Evolutionary conservation across 1,140 invertebrate genomes (phyloP).

Genomic region (Pachypeltis micranthus): DNA sequence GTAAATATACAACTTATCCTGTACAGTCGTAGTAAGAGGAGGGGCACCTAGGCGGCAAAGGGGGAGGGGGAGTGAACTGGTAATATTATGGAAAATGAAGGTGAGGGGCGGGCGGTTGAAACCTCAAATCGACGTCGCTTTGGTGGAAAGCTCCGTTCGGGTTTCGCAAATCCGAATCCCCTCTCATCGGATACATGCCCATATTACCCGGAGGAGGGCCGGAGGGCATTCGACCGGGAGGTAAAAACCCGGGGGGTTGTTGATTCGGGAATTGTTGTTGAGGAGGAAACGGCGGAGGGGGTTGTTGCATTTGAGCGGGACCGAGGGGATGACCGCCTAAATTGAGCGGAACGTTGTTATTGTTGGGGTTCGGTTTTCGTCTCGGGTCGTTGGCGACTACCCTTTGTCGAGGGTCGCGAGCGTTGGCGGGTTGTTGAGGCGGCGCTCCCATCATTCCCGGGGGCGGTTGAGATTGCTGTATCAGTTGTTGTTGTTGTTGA

Average conservation of each 20-base stretch:
- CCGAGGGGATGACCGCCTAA: no score
- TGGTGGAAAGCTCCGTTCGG: not conserved
- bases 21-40: not conserved
- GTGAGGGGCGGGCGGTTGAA: slow-evolving; percentile 6
- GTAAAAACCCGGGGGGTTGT: not conserved
- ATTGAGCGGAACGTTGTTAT: no score
- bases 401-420: slow-evolving; percentile 15
- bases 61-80: not conserved
- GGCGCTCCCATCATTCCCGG: not conserved
- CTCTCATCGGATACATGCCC: not conserved
- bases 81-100: not conserved
- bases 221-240: not conserved
- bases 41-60: not conserved
- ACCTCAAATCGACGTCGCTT: slow-evolving; percentile 1
- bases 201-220: no score
- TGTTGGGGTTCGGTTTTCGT: slow-evolving; percentile 11
- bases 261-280: not conserved
- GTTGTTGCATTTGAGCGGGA: no score
- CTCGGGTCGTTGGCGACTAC: slow-evolving; percentile 14
- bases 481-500: no score
- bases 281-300: no score
- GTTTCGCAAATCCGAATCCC: not conserved
- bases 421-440: no score
- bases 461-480: not conserved
- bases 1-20: not conserved